A percentile compares a stretch with the other conserved stretches of the same genome.
Conservation (phyloP, 2,113 vertebrate species). For the Rhabdomys dilectus region DNA sequence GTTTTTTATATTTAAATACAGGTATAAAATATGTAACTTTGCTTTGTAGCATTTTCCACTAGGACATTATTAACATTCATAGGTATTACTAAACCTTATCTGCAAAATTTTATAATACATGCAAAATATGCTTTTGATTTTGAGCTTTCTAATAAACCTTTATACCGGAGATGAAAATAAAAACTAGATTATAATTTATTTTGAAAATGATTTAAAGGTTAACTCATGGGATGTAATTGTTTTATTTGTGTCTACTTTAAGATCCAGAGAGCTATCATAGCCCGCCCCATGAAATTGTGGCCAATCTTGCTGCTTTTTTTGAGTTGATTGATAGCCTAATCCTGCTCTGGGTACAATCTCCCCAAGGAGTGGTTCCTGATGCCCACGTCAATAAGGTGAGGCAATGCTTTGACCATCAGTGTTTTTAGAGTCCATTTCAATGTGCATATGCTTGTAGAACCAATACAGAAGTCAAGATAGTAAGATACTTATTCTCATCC, state of each 20-base stretch:
- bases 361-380: constrained; percentile 91
- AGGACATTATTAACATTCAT: background rate
- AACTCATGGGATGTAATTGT: constrained; percentile 26
- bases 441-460: background rate
- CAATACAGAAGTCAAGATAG: background rate
- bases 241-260: constrained; percentile 80
- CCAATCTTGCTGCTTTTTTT: constrained; percentile 95
- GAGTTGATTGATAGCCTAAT: constrained; percentile 92
- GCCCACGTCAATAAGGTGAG: constrained; percentile 85
- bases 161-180: background rate
- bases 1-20: constrained; percentile 22
- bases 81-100: background rate
- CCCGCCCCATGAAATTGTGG: constrained; percentile 93
- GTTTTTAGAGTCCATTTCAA: background rate
- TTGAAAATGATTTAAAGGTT: constrained; percentile 46
- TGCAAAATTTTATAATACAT: background rate
- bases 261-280: constrained; percentile 92
- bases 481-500: background rate
- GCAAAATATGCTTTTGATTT: background rate
- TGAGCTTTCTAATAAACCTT: background rate
- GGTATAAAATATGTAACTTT: background rate
- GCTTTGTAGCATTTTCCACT: constrained; percentile 11
- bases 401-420: constrained; percentile 24
- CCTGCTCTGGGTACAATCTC: constrained; percentile 91
- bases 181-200: constrained; percentile 3